Conservation (phyloP, 2,888 invertebrate species). For the Noctua janthina region DNA sequence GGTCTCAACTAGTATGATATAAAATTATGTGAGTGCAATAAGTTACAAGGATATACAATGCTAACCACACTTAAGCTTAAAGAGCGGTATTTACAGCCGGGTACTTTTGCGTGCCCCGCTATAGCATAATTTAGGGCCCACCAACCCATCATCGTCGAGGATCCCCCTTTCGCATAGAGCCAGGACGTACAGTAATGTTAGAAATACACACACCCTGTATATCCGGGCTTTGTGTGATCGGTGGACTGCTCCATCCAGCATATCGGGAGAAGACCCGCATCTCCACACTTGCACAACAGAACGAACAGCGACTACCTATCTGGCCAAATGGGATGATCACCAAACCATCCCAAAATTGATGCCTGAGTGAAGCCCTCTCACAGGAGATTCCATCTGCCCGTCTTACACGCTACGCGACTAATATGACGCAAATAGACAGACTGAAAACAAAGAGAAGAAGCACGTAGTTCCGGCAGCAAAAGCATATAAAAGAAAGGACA, state of each 20-base stretch:
- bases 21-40: no score
- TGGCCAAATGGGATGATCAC: not conserved
- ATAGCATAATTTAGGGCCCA: not conserved
- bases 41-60: no score
- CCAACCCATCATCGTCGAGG: not conserved
- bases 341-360: not conserved
- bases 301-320: not conserved
- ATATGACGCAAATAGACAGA: not conserved
- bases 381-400: not conserved
- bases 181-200: not conserved
- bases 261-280: not conserved
- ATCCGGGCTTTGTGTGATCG: constrained; percentile 4
- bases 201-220: not conserved
- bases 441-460: not conserved
- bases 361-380: not conserved
- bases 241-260: not conserved
- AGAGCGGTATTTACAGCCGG: not conserved
- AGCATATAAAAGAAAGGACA: not conserved
- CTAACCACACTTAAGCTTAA: no score
- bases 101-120: not conserved
- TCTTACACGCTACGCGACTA: not conserved
- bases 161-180: not conserved
- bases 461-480: not conserved
- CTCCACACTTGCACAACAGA: not conserved
- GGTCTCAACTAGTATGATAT: no score